Base-by-base conservation (phyloP, 2,888 invertebrate genomes). In the Acrocyrtus sp. region DNA sequence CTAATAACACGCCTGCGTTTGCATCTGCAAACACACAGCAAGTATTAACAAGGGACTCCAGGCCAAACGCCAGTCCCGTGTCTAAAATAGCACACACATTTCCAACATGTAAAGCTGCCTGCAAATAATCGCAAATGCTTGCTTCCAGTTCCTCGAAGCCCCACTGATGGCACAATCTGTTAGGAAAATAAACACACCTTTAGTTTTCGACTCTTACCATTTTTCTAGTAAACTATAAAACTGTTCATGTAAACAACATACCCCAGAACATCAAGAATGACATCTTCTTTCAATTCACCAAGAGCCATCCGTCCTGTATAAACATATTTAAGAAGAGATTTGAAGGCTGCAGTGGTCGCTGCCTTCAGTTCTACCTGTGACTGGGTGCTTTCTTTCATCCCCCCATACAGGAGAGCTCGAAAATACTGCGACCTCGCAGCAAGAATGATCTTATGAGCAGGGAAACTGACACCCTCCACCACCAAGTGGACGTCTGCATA, bases 31-130 rank as follows among this genome's bases (percentile, higher is more conserved):
- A 98, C 81, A 90, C 90, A 82, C 93, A 91, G 84, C 98, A 98
- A 68, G 94, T 94, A 83, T 91, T 85, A 57, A 86, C 87, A 21
- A 92, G 85, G 72, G 87, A 86, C 45, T 85, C 83, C 56, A 91
- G 85, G 73, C 86, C 87, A 84, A 89, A 91, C 56, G 91, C 85
- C 85, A 92, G 89, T 15, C 98, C 96, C 0, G 96, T 93, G 84
- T 98, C 97, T 81, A 96, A 90, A 81, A 99, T 94, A n/a, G 93
- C 89, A 85, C 97, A 98, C 0, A 97, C 95, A 85, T 98, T 99
- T 82, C 90, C 88, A 61, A 94, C 88, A 61, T 92, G 92, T 68
- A 99, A 87, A 82, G 94, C 91, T 83, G 95, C 93, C 78, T 93
- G 90, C 80, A 99, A 86, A 85, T 96, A 96, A 82, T 97, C 95